phyloP scores from a whole-genome alignment of 2,888 invertebrate genomes.

The Pandemis cinnamomeana region DNA sequence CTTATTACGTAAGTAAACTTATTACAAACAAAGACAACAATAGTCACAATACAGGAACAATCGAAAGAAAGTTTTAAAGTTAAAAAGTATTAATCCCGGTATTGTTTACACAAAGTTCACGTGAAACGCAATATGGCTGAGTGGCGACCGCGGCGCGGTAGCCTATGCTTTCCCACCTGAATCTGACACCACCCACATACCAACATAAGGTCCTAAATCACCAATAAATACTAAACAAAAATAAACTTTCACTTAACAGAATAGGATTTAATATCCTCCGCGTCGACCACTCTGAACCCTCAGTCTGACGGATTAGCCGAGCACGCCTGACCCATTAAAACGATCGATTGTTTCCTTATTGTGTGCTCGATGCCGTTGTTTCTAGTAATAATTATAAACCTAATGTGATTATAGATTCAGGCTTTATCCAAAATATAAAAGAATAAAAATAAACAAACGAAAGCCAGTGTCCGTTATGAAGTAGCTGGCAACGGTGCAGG shows the following conservation, averaged over 20 bases:
- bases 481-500: not conserved
- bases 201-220: conserved; percentile 64
- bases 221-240: conserved; percentile 53
- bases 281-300: conserved; percentile 60
- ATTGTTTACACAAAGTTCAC: conserved; percentile 74
- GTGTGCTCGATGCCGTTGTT: conserved; percentile 65
- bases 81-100: conserved; percentile 63
- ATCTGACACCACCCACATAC: conserved; percentile 73
- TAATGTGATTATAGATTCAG: conserved; percentile 50
- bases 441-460: not conserved
- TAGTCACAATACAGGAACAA: conserved; percentile 45
- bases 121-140: conserved; percentile 78
- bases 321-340: conserved; percentile 83
- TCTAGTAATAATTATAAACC: conserved; percentile 69
- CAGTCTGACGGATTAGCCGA: conserved; percentile 77
- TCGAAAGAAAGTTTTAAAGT: conserved; percentile 52
- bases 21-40: not conserved
- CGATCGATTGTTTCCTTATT: conserved; percentile 84
- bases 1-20: conserved; percentile 6
- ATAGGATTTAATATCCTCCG: conserved; percentile 70
- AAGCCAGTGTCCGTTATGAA: not conserved
- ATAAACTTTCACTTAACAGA: conserved; percentile 58
- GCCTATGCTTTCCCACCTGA: conserved; percentile 83
- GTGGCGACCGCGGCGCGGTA: conserved; percentile 80
- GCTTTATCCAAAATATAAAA: conserved; percentile 12